Percentiles rank a stretch among this genome's conserved stretches.
Evolutionary conservation across 2,888 invertebrate genomes (phyloP).

Genomic region (Siphlonurus alternatus): DNA sequence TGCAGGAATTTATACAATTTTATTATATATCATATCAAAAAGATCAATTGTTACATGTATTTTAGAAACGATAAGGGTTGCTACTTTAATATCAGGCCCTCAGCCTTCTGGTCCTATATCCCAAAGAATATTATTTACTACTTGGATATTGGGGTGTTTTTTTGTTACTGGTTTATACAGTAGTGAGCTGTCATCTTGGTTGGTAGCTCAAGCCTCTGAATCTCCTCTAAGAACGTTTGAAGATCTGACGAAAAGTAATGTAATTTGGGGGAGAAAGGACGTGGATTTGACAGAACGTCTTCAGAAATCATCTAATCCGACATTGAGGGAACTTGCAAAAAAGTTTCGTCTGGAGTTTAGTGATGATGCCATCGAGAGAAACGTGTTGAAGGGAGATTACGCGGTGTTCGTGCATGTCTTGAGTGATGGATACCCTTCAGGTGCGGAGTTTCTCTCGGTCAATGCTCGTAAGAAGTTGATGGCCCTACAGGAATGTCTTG

Average conservation of each 20-base stretch:
- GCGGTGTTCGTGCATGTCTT: background rate
- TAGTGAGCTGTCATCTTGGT: background rate
- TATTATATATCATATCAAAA: background rate
- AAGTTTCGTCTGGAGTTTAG: background rate
- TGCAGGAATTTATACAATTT: background rate
- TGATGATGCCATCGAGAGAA: background rate
- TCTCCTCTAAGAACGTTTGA: background rate
- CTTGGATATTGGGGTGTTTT: background rate
- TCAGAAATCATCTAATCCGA: background rate
- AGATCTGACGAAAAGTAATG: background rate
- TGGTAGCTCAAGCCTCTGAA: background rate
- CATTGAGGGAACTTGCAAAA: background rate
- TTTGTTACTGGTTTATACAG: background rate
- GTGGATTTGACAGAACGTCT: background rate
- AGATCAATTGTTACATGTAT: background rate
- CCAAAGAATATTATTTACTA: background rate
- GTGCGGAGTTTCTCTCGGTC: background rate
- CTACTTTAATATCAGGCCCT: background rate
- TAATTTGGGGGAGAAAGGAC: background rate
- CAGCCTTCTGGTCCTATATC: background rate
- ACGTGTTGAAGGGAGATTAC: background rate
- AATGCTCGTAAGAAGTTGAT: background rate
- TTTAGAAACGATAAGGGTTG: background rate
- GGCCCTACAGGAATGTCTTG: background rate
- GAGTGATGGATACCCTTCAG: conserved; percentile 1